Conservation (phyloP, 2,888 invertebrate species). For the Deilephila porcellus region DNA sequence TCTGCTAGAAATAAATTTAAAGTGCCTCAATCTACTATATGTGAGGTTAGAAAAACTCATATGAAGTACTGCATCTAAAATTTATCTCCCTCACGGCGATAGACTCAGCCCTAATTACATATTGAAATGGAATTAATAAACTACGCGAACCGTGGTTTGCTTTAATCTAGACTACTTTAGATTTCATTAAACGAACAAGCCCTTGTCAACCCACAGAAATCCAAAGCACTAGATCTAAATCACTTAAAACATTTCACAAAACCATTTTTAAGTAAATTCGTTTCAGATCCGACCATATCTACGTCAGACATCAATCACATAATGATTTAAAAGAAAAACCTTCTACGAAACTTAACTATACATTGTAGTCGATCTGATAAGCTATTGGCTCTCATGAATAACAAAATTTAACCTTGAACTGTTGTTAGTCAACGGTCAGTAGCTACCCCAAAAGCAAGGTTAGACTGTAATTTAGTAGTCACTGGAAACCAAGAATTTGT, state of each 20-base stretch:
- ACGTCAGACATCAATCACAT: constrained; percentile 6
- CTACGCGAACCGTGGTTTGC: too few species aligned
- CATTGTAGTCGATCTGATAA: constrained; percentile 68
- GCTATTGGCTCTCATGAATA: constrained; percentile 68
- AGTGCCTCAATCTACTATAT: too few species aligned
- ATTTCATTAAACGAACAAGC: too few species aligned
- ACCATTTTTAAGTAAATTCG: background rate
- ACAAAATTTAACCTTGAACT: constrained; percentile 73
- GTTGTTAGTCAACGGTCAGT: constrained; percentile 50
- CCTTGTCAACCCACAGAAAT: too few species aligned
- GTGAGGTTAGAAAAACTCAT: too few species aligned
- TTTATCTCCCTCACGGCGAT: too few species aligned
- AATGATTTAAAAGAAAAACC: constrained; percentile 7
- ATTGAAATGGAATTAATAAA: too few species aligned
- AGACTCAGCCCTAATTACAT: too few species aligned
- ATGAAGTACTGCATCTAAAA: too few species aligned
- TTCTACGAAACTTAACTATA: constrained; percentile 43
- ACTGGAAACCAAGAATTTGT: constrained; percentile 25
- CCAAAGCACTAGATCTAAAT: background rate
- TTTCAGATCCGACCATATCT: background rate
- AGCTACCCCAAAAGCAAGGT: constrained; percentile 60
- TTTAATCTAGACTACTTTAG: too few species aligned
- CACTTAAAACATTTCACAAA: background rate
- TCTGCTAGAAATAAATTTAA: too few species aligned
- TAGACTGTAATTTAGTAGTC: constrained; percentile 50